These are phyloP conservation scores for Odocoileus virginianus DNA, from an alignment of 2,113 vertebrate genomes.

Conservation along the genomic window DNA sequence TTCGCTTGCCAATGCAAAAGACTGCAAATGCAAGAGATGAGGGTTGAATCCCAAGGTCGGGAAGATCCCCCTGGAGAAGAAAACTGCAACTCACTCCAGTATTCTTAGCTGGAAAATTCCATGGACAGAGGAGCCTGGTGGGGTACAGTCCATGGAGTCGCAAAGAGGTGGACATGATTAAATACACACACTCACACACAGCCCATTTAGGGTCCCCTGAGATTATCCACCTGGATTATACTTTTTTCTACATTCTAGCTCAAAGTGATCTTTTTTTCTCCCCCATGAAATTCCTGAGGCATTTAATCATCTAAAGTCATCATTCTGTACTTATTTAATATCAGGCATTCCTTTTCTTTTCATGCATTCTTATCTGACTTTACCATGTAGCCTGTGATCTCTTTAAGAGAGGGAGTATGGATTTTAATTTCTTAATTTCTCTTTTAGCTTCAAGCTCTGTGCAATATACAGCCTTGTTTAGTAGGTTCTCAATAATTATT, in stretches of 20 bases:
- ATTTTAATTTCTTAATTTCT: slow-evolving; percentile 9
- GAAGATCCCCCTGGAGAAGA: not conserved
- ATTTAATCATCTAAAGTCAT: not conserved
- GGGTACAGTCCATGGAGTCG: not conserved
- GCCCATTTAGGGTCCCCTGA: not conserved
- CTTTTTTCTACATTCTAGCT: not conserved
- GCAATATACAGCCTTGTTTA: not conserved
- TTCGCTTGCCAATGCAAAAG: not conserved
- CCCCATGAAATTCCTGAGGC: not conserved
- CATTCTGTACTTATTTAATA: not conserved
- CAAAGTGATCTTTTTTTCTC: not conserved
- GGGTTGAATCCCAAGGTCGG: not conserved
- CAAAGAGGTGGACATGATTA: not conserved
- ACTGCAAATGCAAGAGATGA: not conserved
- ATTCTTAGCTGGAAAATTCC: not conserved
- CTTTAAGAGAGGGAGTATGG: not conserved
- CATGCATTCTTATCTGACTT: not conserved
- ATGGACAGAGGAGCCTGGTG: not conserved
- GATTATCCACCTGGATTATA: not conserved
- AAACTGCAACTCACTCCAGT: not conserved
- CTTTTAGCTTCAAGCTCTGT: not conserved
- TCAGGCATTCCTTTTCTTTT: not conserved
- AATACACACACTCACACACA: not conserved
- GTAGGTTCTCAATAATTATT: not conserved
- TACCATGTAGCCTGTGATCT: not conserved